Conservation (phyloP, 2,113 vertebrate genomes). For the Colinus virginianus region DNA sequence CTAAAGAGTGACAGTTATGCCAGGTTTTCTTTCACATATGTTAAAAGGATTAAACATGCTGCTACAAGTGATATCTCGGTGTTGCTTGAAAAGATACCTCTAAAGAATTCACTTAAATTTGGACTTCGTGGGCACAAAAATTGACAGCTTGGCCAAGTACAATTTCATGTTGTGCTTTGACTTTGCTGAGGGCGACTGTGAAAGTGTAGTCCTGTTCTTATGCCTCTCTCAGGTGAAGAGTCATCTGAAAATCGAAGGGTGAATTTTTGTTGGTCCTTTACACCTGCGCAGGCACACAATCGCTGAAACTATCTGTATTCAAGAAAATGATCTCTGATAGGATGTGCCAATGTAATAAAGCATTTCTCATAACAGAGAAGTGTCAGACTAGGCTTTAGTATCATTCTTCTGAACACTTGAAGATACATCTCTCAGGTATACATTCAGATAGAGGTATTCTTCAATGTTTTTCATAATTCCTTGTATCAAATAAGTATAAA, state of each 20-base stretch:
- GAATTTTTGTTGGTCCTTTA: neutral
- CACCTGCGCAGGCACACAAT: rapidly evolving
- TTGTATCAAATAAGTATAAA: neutral
- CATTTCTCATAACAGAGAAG: neutral
- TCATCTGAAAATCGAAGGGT: rapidly evolving
- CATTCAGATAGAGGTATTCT: neutral
- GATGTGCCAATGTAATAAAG: neutral
- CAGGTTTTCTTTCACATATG: neutral
- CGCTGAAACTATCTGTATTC: neutral
- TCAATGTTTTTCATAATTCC: neutral
- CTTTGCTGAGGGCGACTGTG: neutral
- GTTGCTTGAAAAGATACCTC: neutral
- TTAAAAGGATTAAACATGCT: neutral
- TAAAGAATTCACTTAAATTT: neutral
- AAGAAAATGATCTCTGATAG: neutral
- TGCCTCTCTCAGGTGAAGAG: neutral
- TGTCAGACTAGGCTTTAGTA: neutral
- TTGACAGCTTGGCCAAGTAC: neutral
- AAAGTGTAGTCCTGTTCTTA: neutral
- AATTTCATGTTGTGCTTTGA: neutral
- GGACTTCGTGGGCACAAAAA: neutral
- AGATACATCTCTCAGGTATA: neutral
- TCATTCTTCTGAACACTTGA: neutral
- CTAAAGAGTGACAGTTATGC: neutral
- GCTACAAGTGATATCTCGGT: neutral